Conservation (phyloP, 1,140 invertebrate genomes). For the Frieseomelitta varia region DNA sequence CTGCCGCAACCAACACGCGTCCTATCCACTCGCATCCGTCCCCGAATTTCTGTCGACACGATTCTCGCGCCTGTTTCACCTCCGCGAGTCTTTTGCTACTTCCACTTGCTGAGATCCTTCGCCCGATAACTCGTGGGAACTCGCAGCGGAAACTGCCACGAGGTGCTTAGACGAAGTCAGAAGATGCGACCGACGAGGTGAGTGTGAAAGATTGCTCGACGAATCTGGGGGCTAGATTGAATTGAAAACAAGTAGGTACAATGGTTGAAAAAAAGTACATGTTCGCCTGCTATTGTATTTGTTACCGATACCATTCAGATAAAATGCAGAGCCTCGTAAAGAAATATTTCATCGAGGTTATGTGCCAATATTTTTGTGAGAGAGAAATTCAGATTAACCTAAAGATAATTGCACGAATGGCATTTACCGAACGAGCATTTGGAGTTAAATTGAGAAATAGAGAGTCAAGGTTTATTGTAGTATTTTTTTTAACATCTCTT, state of each 20-base stretch:
- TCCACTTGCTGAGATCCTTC: not conserved
- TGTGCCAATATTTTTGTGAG: not conserved
- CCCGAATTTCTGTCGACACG: conserved; percentile 23
- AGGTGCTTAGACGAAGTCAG: not conserved
- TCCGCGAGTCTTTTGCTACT: not conserved
- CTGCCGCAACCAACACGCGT: conserved; percentile 65
- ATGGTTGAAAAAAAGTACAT: not conserved
- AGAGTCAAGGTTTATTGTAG: too few species aligned
- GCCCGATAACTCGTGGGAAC: not conserved
- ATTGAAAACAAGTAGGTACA: not conserved
- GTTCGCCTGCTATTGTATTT: not conserved
- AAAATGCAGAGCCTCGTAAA: not conserved
- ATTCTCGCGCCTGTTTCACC: not conserved
- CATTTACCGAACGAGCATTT: too few species aligned
- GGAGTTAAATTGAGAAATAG: too few species aligned
- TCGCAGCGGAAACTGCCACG: not conserved
- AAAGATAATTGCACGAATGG: not conserved
- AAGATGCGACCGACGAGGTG: not conserved
- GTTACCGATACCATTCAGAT: not conserved
- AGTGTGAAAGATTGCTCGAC: not conserved
- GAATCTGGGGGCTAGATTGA: not conserved
- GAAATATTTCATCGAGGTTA: not conserved
- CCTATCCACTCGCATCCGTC: conserved; percentile 52
- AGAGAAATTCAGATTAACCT: not conserved
- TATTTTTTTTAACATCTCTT: too few species aligned